Base-by-base conservation (phyloP, 2,888 invertebrate genomes). In the Glyphotaelius pellucidus region DNA sequence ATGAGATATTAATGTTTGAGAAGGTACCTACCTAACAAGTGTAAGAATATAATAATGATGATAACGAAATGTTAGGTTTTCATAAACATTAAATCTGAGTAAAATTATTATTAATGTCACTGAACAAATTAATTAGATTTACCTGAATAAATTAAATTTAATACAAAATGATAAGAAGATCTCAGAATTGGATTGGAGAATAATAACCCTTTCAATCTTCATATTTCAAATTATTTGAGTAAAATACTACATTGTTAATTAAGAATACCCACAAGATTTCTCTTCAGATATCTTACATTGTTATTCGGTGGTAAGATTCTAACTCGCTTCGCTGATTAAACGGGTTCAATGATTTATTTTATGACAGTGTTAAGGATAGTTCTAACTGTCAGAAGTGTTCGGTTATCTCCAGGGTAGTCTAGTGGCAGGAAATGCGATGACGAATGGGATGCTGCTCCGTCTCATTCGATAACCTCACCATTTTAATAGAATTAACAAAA, bases 171-270 rank as follows among this genome's bases (percentile, higher is more conserved):
- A 35, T 35, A 35, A 83, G 31, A 2, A 83, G 83, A 83, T 83
- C 83, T 83, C 83, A 83, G 31, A 83, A 83, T 19, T 35, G 35
- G 83, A 83, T 83, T 32, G 31, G 83, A 7, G 25, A 83, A 83
- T 67, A 67, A 67, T 67, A 67, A n/a, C 67, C 25, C 5, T 67
- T 67, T 67, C 67, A n/a, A 25, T 67, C 25, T 67, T 67, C 67
- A 67, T 67, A 67, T 67, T 67, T 67, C 67, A 67, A n/a, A 67
- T 67, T n/a, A 67, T 67, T 67, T 67, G 67, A 67, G 67, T 67
- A 67, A 67, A 67, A 67, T 67, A 67, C 25, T 67, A 67, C 67
- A 25, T 67, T 67, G 67, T 67, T 67, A 67, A 67, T 67, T 67
- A 67, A 67, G 67, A 25, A 25, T 7, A 67, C 25, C 67, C 67